phyloP scores from a whole-genome alignment of 2,797 vertebrate species.

The Myotis findleyi region DNA sequence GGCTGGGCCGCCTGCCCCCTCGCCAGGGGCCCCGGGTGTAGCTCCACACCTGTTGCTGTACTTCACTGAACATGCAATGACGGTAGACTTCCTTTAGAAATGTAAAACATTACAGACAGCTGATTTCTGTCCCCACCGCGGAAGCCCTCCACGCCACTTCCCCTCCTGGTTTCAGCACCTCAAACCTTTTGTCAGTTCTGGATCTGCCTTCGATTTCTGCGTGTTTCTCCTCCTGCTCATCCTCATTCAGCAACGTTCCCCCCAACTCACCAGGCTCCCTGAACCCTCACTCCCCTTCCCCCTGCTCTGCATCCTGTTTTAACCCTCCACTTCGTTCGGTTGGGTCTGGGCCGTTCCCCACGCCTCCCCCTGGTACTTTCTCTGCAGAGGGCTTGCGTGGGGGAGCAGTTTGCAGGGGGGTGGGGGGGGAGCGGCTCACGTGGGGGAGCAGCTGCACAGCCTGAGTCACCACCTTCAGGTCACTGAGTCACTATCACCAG shows the following conservation, averaged over 20 bases:
- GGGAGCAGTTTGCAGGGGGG: not conserved
- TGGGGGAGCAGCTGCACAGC: not conserved
- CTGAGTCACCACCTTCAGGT: not conserved
- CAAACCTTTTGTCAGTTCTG: not conserved
- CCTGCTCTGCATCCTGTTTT: not conserved
- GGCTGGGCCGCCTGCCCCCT: fast-evolving
- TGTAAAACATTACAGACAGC: not conserved
- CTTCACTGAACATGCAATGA: not conserved
- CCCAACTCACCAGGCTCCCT: not conserved
- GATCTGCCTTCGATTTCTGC: conserved; percentile 51
- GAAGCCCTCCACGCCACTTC: not conserved
- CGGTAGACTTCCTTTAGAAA: not conserved
- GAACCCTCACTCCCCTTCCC: not conserved
- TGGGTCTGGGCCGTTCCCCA: not conserved
- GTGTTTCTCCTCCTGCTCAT: not conserved
- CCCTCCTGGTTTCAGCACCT: not conserved
- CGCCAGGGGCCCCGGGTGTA: not conserved
- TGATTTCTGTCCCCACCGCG: fast-evolving
- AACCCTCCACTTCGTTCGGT: not conserved
- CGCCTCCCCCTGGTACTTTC: not conserved
- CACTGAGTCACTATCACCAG: not conserved
- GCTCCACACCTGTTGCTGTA: not conserved
- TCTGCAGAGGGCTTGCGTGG: not conserved
- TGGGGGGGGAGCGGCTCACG: too few species aligned
- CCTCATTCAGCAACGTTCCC: not conserved